Percentiles rank a stretch among this genome's conserved stretches.
Evolutionary conservation across 2,113 vertebrate genomes (phyloP).

Genomic region (Pyrgilauda ruficollis): DNA sequence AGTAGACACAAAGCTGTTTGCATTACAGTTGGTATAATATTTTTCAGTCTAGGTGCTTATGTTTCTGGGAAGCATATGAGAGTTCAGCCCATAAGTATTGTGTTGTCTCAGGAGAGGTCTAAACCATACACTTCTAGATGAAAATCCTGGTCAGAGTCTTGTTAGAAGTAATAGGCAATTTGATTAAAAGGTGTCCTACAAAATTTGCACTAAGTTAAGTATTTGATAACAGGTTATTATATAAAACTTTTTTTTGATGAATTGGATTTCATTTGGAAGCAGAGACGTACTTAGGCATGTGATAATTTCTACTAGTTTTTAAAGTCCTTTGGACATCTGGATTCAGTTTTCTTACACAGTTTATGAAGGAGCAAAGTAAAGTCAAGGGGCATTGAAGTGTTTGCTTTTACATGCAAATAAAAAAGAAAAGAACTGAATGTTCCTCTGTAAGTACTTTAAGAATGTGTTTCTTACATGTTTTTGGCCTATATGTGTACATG

Average conservation of each 20-base stretch:
- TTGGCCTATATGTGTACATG: neutral
- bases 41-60: neutral
- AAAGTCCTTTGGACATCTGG: neutral
- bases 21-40: neutral
- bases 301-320: neutral
- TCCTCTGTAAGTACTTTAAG: neutral
- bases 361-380: neutral
- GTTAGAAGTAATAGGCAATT: neutral
- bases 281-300: neutral
- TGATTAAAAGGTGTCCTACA: neutral
- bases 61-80: neutral
- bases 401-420: neutral
- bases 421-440: neutral
- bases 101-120: neutral
- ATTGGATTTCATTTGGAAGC: neutral
- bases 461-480: neutral
- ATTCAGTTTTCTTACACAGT: constrained; percentile 1
- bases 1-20: neutral
- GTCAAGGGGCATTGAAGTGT: neutral
- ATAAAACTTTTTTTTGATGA: neutral
- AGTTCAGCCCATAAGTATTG: neutral
- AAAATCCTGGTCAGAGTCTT: neutral
- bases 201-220: neutral
- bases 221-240: neutral
- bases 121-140: neutral